Evolutionary conservation across 92 coral and sea anemone species (phyloP), one percentile per base, ranked within the genome.

Genomic region (Meandrina meandrites): DNA sequence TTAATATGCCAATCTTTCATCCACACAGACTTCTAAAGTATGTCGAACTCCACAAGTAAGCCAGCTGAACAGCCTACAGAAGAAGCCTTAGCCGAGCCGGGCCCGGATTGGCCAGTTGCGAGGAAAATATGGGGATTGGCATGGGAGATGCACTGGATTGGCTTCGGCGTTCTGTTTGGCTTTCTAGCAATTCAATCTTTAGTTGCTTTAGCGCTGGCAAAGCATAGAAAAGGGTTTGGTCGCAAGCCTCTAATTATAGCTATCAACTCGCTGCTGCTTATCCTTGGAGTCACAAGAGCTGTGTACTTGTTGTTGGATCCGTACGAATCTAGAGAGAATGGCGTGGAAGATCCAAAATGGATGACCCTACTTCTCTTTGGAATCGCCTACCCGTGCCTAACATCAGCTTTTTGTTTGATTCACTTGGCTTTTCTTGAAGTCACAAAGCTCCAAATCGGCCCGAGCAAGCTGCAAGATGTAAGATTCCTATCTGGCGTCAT

Each of bases 361-460:
- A 31, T 91, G 66, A n/a, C 86, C 4, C 69, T 87, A 28, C 53
- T 91, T 15, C 88, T 96, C 18, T 92, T 94, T 76, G 97, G 97
- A 30, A 82, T 96, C 72, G 95, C 97, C 57, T 96, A 86, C 83
- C 98, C 98, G 21, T 96, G 98, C 57, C 89, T 96, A 42, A 94
- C 95, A 8, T 93, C 97, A 22, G 90, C 97, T 35, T 96, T 96
- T 88, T 92, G 97, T 53, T 80, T 96, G 48, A 85, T 96, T 56
- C 95, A 96, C 77, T 90, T 90, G 48, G 97, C 96, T 31, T 96
- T 96, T 78, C 92, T 96, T 17, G 98, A 96, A 47, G 97, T 90
- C 24, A 88, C 98, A 24, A 96, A 96, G 67, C 66, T 96, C 13
- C 79, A 86, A 30, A 62, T 92, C 50, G 91, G 92, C 17, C 87